Conservation (phyloP, 1,140 invertebrate species). For the Penaeus indicus region DNA sequence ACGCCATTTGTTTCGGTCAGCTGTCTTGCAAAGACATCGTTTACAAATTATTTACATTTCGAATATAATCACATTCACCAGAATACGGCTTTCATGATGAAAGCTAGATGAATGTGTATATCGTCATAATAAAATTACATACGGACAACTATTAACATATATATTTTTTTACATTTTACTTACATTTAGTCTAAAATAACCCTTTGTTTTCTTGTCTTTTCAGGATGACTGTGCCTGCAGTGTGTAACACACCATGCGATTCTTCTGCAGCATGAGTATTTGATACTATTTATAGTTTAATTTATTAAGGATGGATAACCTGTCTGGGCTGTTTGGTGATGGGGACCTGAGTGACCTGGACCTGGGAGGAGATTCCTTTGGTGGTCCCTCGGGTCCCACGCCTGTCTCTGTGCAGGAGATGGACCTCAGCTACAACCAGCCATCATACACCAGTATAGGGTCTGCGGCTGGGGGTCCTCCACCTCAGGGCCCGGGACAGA, state of each 20-base stretch:
- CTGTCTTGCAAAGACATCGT: no score
- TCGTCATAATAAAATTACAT: neutral
- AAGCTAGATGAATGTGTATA: neutral
- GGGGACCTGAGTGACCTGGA: constrained; percentile 65
- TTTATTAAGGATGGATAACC: constrained; percentile 64
- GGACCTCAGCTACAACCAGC: constrained; percentile 61
- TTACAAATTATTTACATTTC: neutral
- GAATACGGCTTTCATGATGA: neutral
- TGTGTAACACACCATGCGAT: constrained; percentile 48
- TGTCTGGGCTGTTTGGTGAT: constrained; percentile 66
- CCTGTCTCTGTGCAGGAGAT: constrained; percentile 59
- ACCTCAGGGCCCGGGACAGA: constrained; percentile 51
- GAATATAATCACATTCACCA: neutral
- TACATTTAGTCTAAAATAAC: neutral
- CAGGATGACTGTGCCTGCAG: constrained; percentile 56
- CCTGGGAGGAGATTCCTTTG: constrained; percentile 63
- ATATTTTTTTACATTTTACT: neutral
- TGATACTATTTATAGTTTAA: constrained; percentile 60
- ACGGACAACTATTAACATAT: neutral
- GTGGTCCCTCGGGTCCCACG: constrained; percentile 56
- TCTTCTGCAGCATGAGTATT: constrained; percentile 52
- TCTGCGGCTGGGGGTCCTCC: constrained; percentile 40
- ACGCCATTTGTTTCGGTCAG: no score
- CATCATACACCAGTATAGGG: constrained; percentile 57
- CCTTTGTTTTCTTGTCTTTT: constrained; percentile 38